A percentile compares a stretch with the other conserved stretches of the same genome.
Evolutionary conservation across 2,888 invertebrate genomes (phyloP).

Genomic region (Drosophila dives): DNA sequence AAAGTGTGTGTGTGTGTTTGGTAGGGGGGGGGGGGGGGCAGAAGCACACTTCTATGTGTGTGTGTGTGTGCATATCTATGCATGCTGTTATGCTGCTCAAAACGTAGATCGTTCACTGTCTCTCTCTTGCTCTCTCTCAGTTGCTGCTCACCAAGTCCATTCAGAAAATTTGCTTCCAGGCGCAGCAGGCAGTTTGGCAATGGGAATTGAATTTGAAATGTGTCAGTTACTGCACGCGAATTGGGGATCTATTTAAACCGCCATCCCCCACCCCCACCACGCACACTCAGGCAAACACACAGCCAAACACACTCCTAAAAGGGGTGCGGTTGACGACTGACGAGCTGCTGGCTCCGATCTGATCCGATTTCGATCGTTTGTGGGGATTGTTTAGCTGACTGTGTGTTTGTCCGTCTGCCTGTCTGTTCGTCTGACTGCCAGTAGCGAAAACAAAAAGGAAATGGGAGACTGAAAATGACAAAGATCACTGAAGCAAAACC

Average conservation of each 20-base stretch:
- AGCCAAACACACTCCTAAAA: slow-evolving; percentile 20
- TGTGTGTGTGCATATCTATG: slow-evolving; percentile 6
- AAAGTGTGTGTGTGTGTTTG: not conserved
- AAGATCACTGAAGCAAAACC: slow-evolving; percentile 81
- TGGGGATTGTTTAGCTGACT: slow-evolving; percentile 38
- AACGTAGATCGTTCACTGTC: slow-evolving; percentile 15
- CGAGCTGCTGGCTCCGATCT: slow-evolving; percentile 38
- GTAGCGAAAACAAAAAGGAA: slow-evolving; percentile 60
- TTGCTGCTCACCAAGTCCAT: slow-evolving; percentile 34
- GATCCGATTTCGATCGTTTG: slow-evolving; percentile 39
- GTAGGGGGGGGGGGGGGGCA: not conserved
- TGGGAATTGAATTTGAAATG: slow-evolving; percentile 38
- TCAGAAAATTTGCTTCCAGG: slow-evolving; percentile 43
- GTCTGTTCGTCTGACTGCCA: slow-evolving; percentile 14
- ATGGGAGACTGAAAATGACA: slow-evolving; percentile 79
- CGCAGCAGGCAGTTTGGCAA: slow-evolving; percentile 43
- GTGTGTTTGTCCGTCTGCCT: slow-evolving; percentile 3
- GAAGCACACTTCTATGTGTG: not conserved
- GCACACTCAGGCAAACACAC: not conserved
- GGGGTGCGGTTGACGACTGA: slow-evolving; percentile 64
- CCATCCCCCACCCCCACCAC: not conserved
- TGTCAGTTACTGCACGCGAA: slow-evolving; percentile 53
- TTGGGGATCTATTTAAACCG: slow-evolving; percentile 51
- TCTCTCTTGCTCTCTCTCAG: slow-evolving; percentile 6
- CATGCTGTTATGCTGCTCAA: slow-evolving; percentile 29